Evolutionary conservation across 2,797 vertebrate species (phyloP), one percentile per base, ranked within the genome.

Genomic region (Melopsittacus undulatus): DNA sequence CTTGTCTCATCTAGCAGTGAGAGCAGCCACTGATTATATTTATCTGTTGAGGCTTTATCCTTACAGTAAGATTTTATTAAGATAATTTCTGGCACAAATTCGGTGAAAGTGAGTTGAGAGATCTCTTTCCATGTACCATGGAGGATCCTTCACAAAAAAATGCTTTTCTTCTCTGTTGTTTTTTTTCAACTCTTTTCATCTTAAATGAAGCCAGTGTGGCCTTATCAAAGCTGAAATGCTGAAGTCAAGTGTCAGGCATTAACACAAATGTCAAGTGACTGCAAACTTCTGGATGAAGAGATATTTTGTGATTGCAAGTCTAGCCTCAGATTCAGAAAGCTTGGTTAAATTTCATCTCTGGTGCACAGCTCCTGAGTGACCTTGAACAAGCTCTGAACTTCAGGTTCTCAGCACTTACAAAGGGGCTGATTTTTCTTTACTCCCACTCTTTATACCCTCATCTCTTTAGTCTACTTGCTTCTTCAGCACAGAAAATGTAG

Each of bases 261-360:
- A 96, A 82, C 78, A 90, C 86, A 95, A 95, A 96, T 93, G 92
- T 94, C 92, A 95, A 94, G 90, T 89, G 92, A 89, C 83, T 89
- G 74, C 67, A 85, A 88, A 73, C 93, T 92, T 89, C 64, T 75
- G 90, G 61, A 48, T 87, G 83, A 89, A 89, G 75, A 87, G 89
- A 75, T 87, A 67, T 92, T 87, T 76, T 42, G 75, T 90, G 84
- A 92, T 85, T 77, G 75, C 76, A 74, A 64, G 32, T n/a, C 45
- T 68, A 42, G 56, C 45, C 57, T 77, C 52, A 49, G 22, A 91
- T 87, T 96, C 4, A 6, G 72, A 84, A 73, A 87, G 40, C 40
- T 61, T 91, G 64, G 52, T 85, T 94, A 91, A 89, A 91, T 72
- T 36, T 85, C n/a, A 19, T 63, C 9, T 1, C 42, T 73, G 30